Conservation (phyloP, 53 echinoderm and acorn worm species). For the Paracentrotus lividus region DNA sequence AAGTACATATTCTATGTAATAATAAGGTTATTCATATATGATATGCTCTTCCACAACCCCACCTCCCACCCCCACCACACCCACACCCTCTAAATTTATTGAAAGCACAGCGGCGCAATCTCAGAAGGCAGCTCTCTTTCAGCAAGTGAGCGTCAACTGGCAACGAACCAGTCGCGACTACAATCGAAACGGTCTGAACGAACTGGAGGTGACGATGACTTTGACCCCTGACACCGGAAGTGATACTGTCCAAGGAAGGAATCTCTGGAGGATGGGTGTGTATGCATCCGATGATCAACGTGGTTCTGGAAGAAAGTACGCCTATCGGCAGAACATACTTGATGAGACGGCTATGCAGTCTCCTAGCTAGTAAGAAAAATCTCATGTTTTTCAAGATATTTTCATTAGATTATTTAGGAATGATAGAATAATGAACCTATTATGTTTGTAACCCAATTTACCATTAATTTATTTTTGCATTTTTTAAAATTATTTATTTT, state of each 20-base stretch:
- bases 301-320: slow-evolving; percentile 14
- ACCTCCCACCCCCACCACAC: background rate
- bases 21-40: background rate
- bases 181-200: background rate
- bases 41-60: slow-evolving; percentile 11
- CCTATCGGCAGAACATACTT: slow-evolving; percentile 25
- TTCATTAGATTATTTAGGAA: no score
- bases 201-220: slow-evolving; percentile 9
- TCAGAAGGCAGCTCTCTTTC: background rate
- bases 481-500: no score
- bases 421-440: no score
- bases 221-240: slow-evolving; percentile 44
- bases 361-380: background rate
- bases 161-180: background rate
- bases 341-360: slow-evolving; percentile 24
- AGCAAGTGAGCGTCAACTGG: background rate
- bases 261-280: slow-evolving; percentile 55
- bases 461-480: no score
- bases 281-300: slow-evolving; percentile 42
- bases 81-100: background rate
- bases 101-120: slow-evolving; percentile 19
- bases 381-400: background rate
- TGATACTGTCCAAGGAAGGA: slow-evolving; percentile 27
- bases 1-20: background rate
- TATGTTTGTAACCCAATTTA: no score